phyloP scores from a whole-genome alignment of 2,888 invertebrate species.

The Meteorus colon region DNA sequence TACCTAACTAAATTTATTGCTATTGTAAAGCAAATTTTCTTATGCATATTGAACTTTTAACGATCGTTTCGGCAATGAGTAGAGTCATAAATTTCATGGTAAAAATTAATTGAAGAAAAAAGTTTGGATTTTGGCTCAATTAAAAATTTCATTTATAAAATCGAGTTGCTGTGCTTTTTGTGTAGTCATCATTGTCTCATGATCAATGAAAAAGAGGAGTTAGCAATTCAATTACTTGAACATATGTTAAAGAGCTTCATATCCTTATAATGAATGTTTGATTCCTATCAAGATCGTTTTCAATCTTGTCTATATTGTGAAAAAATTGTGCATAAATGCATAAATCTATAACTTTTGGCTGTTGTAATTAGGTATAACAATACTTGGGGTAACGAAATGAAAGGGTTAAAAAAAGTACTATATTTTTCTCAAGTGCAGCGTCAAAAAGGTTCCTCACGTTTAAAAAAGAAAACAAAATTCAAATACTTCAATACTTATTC shows the following conservation, averaged over 20 bases:
- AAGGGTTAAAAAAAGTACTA: slow-evolving; percentile 48
- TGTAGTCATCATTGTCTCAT: neutral
- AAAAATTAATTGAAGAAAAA: neutral
- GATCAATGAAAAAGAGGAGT: neutral
- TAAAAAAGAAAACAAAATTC: slow-evolving; percentile 9
- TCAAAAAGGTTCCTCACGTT: slow-evolving; percentile 49
- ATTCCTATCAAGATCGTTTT: neutral
- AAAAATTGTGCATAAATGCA: neutral
- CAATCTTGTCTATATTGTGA: neutral
- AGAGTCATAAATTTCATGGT: neutral
- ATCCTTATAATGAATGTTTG: neutral
- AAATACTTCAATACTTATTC: slow-evolving; percentile 29
- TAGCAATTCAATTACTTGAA: neutral
- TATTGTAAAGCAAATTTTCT: neutral
- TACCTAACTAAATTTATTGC: neutral
- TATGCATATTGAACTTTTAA: neutral
- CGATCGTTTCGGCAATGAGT: neutral
- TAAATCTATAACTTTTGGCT: slow-evolving; percentile 9
- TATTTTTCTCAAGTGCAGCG: slow-evolving; percentile 58
- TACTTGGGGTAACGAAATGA: slow-evolving; percentile 34
- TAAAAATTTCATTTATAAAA: neutral
- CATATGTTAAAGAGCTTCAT: neutral
- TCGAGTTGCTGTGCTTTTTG: neutral
- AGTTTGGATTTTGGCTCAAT: neutral
- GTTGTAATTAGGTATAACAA: slow-evolving; percentile 22